These are phyloP conservation scores for Colletes gigas DNA, from an alignment of 1,140 invertebrate species.

Conservation along the genomic window DNA sequence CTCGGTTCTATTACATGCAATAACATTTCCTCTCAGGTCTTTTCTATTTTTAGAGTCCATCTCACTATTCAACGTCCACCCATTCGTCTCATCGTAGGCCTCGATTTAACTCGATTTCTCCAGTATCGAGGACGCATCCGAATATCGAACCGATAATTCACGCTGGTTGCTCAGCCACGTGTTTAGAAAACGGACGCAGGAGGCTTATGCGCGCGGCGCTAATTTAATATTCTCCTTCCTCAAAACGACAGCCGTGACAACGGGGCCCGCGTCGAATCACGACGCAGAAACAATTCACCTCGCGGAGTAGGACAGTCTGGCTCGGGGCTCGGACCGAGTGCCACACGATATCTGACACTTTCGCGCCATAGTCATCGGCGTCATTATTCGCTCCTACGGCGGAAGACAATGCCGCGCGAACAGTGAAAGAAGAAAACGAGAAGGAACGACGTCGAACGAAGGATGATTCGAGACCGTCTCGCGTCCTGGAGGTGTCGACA, in stretches of 20 bases:
- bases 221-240: slow-evolving; percentile 69
- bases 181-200: slow-evolving; percentile 41
- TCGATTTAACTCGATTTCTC: too few relatives aligned
- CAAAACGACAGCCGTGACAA: slow-evolving; percentile 66
- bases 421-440: neutral
- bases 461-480: neutral
- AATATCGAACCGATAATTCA: neutral
- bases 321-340: slow-evolving; percentile 37
- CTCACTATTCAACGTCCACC: too few relatives aligned
- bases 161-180: slow-evolving; percentile 15
- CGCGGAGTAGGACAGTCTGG: slow-evolving; percentile 46
- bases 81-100: too few relatives aligned
- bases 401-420: neutral
- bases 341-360: slow-evolving; percentile 55
- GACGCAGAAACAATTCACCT: slow-evolving; percentile 69
- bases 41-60: too few relatives aligned
- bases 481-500: neutral
- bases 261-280: slow-evolving; percentile 63
- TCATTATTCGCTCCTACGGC: slow-evolving; percentile 31
- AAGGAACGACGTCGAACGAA: neutral
- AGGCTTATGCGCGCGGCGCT: slow-evolving; percentile 50
- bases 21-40: too few relatives aligned
- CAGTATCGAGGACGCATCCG: too few relatives aligned
- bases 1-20: too few relatives aligned
- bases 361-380: slow-evolving; percentile 29